Evolutionary conservation across 1,140 invertebrate species (phyloP).

Genomic region (Pseudomyrmex flavicornis): DNA sequence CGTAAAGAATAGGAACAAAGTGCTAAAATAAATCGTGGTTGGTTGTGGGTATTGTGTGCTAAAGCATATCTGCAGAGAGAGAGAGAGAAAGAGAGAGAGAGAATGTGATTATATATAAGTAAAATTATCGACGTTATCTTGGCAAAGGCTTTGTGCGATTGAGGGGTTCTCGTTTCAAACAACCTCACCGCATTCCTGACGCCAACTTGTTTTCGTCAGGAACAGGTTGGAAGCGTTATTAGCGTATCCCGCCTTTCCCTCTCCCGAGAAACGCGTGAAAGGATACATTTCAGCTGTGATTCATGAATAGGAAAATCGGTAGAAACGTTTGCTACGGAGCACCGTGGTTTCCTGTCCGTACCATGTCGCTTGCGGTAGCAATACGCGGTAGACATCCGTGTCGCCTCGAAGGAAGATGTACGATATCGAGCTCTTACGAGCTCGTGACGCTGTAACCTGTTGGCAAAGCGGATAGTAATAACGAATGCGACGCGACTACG

Average conservation of each 20-base stretch:
- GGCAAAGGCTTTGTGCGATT: slow-evolving; percentile 24
- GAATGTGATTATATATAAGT: neutral
- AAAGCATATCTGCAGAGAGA: too few species aligned
- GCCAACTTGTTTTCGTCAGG: neutral
- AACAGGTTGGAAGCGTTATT: slow-evolving; percentile 23
- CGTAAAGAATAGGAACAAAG: neutral
- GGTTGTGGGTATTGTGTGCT: neutral
- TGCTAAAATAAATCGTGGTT: neutral
- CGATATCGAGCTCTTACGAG: slow-evolving; percentile 47
- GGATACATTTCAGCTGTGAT: slow-evolving; percentile 53
- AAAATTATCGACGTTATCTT: slow-evolving; percentile 1
- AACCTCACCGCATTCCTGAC: slow-evolving; percentile 13
- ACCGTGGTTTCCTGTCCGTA: slow-evolving; percentile 39
- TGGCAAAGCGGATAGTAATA: slow-evolving; percentile 56
- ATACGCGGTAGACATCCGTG: slow-evolving; percentile 64
- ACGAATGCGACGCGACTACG: slow-evolving; percentile 60
- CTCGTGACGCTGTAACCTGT: slow-evolving; percentile 33
- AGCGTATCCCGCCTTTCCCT: neutral
- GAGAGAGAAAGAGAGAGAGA: too few species aligned
- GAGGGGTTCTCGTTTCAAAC: slow-evolving; percentile 15
- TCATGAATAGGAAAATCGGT: slow-evolving; percentile 67
- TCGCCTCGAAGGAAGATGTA: slow-evolving; percentile 72
- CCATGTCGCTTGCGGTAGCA: slow-evolving; percentile 50
- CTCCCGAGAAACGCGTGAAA: neutral
- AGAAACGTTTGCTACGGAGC: slow-evolving; percentile 48